Base-by-base conservation (phyloP, 2,797 vertebrate species). In the Cossypha caffra region DNA sequence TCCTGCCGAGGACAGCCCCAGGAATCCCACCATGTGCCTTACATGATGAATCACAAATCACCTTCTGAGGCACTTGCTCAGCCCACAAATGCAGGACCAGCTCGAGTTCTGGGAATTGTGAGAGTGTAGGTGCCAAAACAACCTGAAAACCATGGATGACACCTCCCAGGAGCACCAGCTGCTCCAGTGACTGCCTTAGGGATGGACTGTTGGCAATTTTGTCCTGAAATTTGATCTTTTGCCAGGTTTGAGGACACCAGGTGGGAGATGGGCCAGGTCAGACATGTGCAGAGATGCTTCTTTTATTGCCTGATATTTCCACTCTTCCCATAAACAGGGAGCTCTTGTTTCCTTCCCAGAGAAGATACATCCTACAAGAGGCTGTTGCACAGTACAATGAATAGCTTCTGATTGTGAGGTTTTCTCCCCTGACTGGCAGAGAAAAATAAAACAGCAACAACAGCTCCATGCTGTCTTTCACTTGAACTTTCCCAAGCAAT, bases 401-500 rank as follows among this genome's bases (percentile, higher is more conserved):
- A 31, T 59, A 81, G 90, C 12, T 94, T 80, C 52, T 77, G 43
- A 55, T 82, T 28, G 9, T 77, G 86, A 86, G 13, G 7, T 83
- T 84, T 91, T 24, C n/a, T 48, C 16, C 42, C 8, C 43, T 94
- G 90, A 68, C 61, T 86, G 68, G 37, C 37, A 91, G 37, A 68
- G 26, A 35, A 83, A 88, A 92, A 83, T 20, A 86, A 84, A 77
- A 61, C n/a, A 45, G 29, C 80, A 80, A 43, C 48, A 93, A 21
- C 33, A 83, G 25, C 55, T 95, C 51, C 3, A 1, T 47, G 35
- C n/a, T 38, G 23, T 47, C 86, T 92, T 94, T 92, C 57, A 37
- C 38, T 92, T 92, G 69, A 88, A 71, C 86, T 88, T 93, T 57
- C 73, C 73, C 52, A 57, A 90, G 64, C n/a, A 57, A n/a, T 92